A percentile compares a stretch with the other conserved stretches of the same genome.
Evolutionary conservation across 2,888 invertebrate genomes (phyloP).

Genomic region (Crossocerus cetratus): DNA sequence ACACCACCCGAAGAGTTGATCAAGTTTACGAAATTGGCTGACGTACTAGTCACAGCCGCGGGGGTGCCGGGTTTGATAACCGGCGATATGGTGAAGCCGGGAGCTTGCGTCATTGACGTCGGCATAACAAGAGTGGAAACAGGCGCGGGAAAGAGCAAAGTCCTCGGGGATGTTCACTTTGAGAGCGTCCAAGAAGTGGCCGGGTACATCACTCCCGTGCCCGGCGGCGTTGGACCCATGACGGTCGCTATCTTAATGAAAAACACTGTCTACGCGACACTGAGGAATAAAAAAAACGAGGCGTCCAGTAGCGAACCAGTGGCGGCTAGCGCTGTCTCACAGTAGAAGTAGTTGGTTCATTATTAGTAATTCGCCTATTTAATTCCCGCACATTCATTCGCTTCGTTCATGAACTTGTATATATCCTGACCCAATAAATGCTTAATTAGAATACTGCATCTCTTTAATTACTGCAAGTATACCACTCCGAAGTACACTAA

Average conservation of each 20-base stretch:
- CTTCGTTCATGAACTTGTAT: too few relatives aligned
- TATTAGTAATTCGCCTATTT: too few relatives aligned
- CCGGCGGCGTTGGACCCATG: constrained; percentile 96
- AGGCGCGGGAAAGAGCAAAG: constrained; percentile 82
- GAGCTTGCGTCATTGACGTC: constrained; percentile 93
- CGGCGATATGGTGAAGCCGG: constrained; percentile 92
- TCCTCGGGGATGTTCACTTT: constrained; percentile 94
- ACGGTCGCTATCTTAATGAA: constrained; percentile 96
- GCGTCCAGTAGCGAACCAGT: constrained; percentile 2
- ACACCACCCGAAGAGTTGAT: constrained; percentile 88
- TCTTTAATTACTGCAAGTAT: too few relatives aligned
- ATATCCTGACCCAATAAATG: too few relatives aligned
- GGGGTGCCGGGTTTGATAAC: constrained; percentile 87
- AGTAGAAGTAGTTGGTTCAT: too few relatives aligned
- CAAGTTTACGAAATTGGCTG: constrained; percentile 84
- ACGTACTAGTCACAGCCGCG: constrained; percentile 86
- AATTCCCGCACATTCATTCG: too few relatives aligned
- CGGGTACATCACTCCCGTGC: constrained; percentile 92
- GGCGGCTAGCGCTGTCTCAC: background rate
- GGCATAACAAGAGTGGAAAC: constrained; percentile 87
- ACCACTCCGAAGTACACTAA: too few relatives aligned
- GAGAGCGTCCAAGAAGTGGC: constrained; percentile 90
- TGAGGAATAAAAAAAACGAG: constrained; percentile 45
- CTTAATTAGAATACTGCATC: too few relatives aligned
- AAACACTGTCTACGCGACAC: constrained; percentile 89